Base-by-base conservation (phyloP, 2,888 invertebrate species). In the Cynaeus angustus region DNA sequence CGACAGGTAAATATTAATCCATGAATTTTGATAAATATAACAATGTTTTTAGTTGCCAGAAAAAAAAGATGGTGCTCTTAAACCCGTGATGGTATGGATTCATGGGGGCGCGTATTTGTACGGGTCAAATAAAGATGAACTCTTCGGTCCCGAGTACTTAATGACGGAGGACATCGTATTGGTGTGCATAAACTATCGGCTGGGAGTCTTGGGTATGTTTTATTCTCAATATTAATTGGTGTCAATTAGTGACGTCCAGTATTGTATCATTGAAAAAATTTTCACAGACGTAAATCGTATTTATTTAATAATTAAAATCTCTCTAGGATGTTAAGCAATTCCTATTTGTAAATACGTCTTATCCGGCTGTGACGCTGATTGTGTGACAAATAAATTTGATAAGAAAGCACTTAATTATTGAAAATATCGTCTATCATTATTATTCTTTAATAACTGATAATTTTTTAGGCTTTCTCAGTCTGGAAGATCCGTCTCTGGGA, bases 391-490 rank as follows among this genome's bases (percentile, higher is more conserved):
- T 26, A 26, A 26, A 50, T 50, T 55, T 38, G 41, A 55, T 38
- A 28, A 53, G 10, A n/a, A 12, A 21, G 21, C 21, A 21, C 6
- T 50, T 9, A 30, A 9, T 30, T 53, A 52, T 13, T 53, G 13
- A 53, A 10, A 4, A 14, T 46, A 9, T 16, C 16, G 16, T 37
- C 30, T 1, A 8, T 45, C 5, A 7, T 46, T 14, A 14, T 16
- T 10, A 52, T 26, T 26, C 26, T 28, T n/a, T 52, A 12, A 12
- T 41, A 16, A 38, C 8, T 14, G 8, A 16, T 33, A 14, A 53
- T 2, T 43, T 78, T 80, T 56, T 66, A 87, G 88, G 88, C 14
- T 88, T 88, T 70, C 81, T 88, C 14, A 85, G 85, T 41, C 79
- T 88, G 0, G 83, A 86, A 67, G 87, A 88, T 73, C 80, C 84